Percentiles rank a stretch among this genome's conserved stretches.
These are phyloP conservation scores for Episyrphus balteatus DNA, from an alignment of 1,140 invertebrate species.

Conservation along the genomic window DNA sequence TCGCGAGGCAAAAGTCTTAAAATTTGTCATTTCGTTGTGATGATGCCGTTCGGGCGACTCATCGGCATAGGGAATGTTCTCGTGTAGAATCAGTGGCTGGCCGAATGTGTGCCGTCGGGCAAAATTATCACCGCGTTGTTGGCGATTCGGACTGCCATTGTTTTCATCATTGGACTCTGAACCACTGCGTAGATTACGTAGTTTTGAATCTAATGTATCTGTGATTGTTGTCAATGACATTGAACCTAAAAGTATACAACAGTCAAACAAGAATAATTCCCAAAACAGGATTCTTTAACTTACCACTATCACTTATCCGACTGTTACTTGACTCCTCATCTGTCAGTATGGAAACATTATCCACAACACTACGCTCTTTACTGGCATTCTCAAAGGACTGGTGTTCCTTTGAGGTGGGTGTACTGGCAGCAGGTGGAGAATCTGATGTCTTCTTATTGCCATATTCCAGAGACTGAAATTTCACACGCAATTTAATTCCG, in stretches of 20 bases:
- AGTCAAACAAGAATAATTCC: neutral
- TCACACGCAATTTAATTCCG: conserved; percentile 27
- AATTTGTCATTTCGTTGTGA: conserved; percentile 11
- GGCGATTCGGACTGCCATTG: conserved; percentile 28
- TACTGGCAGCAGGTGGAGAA: no score
- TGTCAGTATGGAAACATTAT: conserved; percentile 28
- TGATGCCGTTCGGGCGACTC: conserved; percentile 40
- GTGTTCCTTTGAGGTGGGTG: no score
- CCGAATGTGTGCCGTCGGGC: conserved; percentile 27
- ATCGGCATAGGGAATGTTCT: conserved; percentile 43
- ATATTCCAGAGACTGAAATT: conserved; percentile 34
- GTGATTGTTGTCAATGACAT: conserved; percentile 49
- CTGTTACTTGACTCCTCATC: conserved; percentile 32
- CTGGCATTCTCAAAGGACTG: no score
- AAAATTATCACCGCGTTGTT: conserved; percentile 7
- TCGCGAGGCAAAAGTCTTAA: neutral
- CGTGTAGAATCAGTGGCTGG: conserved; percentile 31
- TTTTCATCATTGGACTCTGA: conserved; percentile 32
- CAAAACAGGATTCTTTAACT: neutral
- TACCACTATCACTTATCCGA: conserved; percentile 29
- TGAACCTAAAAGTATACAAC: conserved; percentile 33
- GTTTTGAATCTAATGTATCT: conserved; percentile 62
- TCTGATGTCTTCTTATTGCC: conserved; percentile 20
- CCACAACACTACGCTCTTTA: conserved; percentile 22
- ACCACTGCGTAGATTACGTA: conserved; percentile 47